Conservation (phyloP, 2,888 invertebrate species). For the Parascotia fuliginaria region DNA sequence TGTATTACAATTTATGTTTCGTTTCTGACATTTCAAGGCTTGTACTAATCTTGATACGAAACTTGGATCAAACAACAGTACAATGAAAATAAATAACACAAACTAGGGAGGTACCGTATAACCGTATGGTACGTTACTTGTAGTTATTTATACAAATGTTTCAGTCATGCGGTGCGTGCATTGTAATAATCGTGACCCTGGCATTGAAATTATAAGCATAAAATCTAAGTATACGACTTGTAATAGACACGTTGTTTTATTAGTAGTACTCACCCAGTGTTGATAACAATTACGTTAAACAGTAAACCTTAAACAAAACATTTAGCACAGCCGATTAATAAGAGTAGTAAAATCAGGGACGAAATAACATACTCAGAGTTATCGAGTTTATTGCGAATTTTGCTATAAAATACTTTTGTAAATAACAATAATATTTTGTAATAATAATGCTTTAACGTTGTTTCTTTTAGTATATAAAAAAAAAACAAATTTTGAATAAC, state of each 20-base stretch:
- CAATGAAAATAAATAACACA: slow-evolving; percentile 19
- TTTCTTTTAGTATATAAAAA: too few species aligned
- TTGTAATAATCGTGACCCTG: slow-evolving; percentile 16
- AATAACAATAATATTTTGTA: not conserved
- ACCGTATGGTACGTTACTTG: slow-evolving; percentile 2
- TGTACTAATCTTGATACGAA: slow-evolving; percentile 52
- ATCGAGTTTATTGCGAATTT: not conserved
- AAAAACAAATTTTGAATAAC: too few species aligned
- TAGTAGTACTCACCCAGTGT: not conserved
- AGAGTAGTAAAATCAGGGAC: slow-evolving; percentile 16
- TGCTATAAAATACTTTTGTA: not conserved
- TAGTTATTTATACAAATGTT: slow-evolving; percentile 31
- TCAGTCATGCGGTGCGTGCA: slow-evolving; percentile 8
- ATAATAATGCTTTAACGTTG: too few species aligned
- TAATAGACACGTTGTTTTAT: not conserved
- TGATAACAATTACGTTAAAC: slow-evolving; percentile 13
- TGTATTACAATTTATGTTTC: slow-evolving; percentile 60
- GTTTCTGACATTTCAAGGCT: slow-evolving; percentile 63
- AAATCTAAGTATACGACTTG: not conserved
- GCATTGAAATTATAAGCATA: slow-evolving; percentile 22
- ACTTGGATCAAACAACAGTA: slow-evolving; percentile 5
- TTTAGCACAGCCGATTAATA: slow-evolving; percentile 6
- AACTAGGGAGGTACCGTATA: not conserved
- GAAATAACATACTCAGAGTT: slow-evolving; percentile 14
- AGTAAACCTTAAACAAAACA: slow-evolving; percentile 25